Evolutionary conservation across 1,140 invertebrate genomes (phyloP).

Genomic region (Camponotus floridanus): DNA sequence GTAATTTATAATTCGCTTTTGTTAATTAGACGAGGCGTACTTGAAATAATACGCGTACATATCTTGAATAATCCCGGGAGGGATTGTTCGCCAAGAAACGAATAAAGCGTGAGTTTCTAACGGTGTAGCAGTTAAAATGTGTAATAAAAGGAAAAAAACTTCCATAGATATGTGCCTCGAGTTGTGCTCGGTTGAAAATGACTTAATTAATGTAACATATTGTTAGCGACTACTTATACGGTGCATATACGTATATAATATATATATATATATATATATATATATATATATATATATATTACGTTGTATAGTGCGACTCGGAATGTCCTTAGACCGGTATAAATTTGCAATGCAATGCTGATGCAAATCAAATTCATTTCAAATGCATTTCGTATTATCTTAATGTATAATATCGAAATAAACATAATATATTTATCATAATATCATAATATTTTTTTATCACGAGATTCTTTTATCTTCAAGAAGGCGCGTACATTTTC

Average conservation of each 20-base stretch:
- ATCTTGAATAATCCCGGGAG: background rate
- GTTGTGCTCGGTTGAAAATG: background rate
- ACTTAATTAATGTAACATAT: constrained; percentile 26
- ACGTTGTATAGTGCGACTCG: constrained; percentile 1
- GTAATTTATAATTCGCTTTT: constrained; percentile 10
- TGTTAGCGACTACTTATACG: too few species aligned
- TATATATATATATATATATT: too few species aligned
- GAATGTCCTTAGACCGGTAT: constrained; percentile 1
- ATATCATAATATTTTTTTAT: constrained; percentile 12
- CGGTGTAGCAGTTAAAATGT: background rate
- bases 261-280: too few species aligned
- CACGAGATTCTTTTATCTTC: background rate
- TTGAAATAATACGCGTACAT: background rate
- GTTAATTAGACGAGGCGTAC: background rate
- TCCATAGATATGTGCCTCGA: background rate
- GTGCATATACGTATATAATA: too few species aligned
- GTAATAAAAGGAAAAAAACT: constrained; percentile 9
- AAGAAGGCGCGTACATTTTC: background rate
- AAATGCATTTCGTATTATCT: constrained; percentile 20
- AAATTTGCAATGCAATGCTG: constrained; percentile 26
- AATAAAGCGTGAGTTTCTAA: background rate
- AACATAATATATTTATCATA: too few species aligned
- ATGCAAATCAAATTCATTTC: constrained; percentile 42
- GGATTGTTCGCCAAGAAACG: background rate
- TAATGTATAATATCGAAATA: constrained; percentile 11